These are phyloP conservation scores for Aphaenogaster rudis DNA, from an alignment of 1,140 invertebrate genomes.

Conservation along the genomic window DNA sequence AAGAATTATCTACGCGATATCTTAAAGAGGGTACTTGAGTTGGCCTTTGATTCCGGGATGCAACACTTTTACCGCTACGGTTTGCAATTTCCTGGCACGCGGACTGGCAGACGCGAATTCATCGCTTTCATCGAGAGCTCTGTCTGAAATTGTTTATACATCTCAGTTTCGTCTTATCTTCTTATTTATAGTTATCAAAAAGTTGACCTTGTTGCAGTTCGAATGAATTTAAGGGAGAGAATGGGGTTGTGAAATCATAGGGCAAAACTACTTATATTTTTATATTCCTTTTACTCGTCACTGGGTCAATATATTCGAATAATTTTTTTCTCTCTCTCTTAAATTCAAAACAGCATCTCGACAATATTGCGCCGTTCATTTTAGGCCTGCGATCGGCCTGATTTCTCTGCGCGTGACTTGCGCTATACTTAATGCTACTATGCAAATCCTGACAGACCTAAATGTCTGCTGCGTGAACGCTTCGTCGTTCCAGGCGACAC, in stretches of 20 bases:
- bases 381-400: background rate
- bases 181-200: background rate
- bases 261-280: background rate
- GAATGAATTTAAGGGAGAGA: background rate
- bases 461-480: background rate
- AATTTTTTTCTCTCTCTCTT: background rate
- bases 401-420: constrained; percentile 1
- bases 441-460: background rate
- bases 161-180: background rate
- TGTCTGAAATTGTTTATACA: constrained; percentile 64
- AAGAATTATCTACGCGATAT: constrained; percentile 35
- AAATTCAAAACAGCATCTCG: background rate
- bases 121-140: constrained; percentile 6
- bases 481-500: background rate
- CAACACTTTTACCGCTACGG: constrained; percentile 85
- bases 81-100: constrained; percentile 69
- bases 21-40: constrained; percentile 74
- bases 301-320: background rate
- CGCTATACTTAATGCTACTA: background rate
- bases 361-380: background rate
- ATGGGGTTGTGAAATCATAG: background rate
- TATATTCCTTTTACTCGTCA: background rate
- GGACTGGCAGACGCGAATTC: background rate
- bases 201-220: background rate
- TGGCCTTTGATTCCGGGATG: constrained; percentile 84